Evolutionary conservation across 2,113 vertebrate genomes (phyloP).

Genomic region (Mastomys natalensis): DNA sequence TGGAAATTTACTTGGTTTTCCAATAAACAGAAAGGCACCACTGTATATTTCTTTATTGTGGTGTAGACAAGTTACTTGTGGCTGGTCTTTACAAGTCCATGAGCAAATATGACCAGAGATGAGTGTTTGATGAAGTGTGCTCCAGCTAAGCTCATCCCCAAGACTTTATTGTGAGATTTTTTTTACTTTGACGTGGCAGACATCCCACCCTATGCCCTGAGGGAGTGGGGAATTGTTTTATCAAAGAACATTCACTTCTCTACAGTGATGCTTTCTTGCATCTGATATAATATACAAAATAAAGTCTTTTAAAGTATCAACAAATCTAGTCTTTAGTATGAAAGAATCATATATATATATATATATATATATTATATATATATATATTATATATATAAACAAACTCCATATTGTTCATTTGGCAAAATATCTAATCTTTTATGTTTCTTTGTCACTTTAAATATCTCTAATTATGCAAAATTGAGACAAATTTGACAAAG

Average conservation of each 20-base stretch:
- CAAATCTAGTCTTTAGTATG: not conserved
- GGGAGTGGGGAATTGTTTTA: constrained; percentile 27
- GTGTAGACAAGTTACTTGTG: not conserved
- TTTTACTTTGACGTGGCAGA: not conserved
- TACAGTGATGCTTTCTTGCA: not conserved
- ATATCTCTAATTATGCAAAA: not conserved
- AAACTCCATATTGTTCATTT: constrained; percentile 24
- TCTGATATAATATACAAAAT: constrained; percentile 18
- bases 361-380: too few relatives aligned
- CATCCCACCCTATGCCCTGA: not conserved
- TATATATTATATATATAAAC: too few relatives aligned
- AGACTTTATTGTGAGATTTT: not conserved
- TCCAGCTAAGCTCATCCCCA: not conserved
- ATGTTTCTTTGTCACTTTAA: not conserved
- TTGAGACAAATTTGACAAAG: not conserved
- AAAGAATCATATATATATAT: constrained; percentile 10
- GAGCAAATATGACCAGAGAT: not conserved
- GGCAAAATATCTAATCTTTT: not conserved
- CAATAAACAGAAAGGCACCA: not conserved
- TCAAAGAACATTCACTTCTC: constrained; percentile 5
- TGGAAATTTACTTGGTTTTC: constrained; percentile 3
- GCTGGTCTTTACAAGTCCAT: not conserved
- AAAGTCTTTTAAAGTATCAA: not conserved
- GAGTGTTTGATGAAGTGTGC: not conserved
- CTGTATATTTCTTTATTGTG: not conserved